These are phyloP conservation scores for Zaprionus taronus DNA, from an alignment of 1,140 invertebrate genomes.

Conservation along the genomic window DNA sequence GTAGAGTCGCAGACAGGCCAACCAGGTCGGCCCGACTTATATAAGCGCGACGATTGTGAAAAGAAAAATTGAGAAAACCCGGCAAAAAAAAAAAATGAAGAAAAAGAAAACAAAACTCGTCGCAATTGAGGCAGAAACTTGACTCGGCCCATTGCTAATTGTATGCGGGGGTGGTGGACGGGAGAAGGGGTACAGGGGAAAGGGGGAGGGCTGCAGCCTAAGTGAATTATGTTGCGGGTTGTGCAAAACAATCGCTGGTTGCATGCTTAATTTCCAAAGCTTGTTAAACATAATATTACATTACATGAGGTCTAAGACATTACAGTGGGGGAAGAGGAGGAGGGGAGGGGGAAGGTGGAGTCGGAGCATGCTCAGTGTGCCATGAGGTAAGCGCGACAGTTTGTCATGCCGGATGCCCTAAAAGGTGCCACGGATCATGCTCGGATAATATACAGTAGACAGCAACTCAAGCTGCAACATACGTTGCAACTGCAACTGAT, in stretches of 20 bases:
- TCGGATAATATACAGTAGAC: neutral
- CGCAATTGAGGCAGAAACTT: slow-evolving; percentile 69
- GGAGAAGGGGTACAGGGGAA: neutral
- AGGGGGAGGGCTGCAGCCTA: neutral
- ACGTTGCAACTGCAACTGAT: slow-evolving; percentile 46
- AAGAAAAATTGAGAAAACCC: slow-evolving; percentile 42
- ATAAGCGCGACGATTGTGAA: slow-evolving; percentile 51
- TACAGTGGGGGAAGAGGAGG: no score
- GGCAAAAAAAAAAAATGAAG: slow-evolving; percentile 17
- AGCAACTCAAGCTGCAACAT: slow-evolving; percentile 47
- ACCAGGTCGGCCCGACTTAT: neutral
- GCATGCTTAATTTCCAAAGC: slow-evolving; percentile 49
- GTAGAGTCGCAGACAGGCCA: neutral
- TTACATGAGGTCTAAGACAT: no score
- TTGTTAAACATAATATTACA: slow-evolving; percentile 11
- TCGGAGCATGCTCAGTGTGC: slow-evolving; percentile 45
- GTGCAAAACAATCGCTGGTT: slow-evolving; percentile 58
- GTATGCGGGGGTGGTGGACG: slow-evolving; percentile 30
- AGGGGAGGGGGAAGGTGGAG: no score
- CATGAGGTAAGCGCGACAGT: slow-evolving; percentile 40
- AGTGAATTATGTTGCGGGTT: slow-evolving; percentile 44
- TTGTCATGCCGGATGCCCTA: slow-evolving; percentile 39
- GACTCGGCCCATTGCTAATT: slow-evolving; percentile 66
- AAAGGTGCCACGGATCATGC: slow-evolving; percentile 22
- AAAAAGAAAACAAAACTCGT: slow-evolving; percentile 47